Conservation (phyloP, 2,113 vertebrate species). For the Arvicanthis niloticus region DNA sequence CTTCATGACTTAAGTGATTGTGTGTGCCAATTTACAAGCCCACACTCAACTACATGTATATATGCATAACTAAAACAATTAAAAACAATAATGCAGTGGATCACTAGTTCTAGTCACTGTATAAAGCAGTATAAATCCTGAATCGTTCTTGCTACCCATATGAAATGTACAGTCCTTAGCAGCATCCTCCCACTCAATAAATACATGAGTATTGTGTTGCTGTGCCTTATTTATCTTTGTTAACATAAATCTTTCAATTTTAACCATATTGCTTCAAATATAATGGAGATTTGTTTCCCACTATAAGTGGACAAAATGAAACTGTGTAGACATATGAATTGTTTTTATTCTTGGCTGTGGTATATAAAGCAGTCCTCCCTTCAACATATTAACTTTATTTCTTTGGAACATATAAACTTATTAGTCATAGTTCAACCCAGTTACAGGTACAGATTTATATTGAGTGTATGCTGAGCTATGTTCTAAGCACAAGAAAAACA, state of each 20-base stretch:
- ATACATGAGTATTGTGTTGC: background rate
- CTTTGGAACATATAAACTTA: background rate
- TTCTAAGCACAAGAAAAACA: background rate
- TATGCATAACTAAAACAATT: background rate
- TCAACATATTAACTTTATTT: background rate
- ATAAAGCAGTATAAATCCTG: background rate
- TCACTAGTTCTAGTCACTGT: background rate
- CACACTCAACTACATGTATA: background rate
- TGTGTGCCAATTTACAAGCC: background rate
- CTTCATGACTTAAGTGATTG: background rate
- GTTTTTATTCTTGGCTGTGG: background rate
- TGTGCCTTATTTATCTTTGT: background rate
- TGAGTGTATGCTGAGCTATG: accelerated
- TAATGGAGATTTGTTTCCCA: background rate
- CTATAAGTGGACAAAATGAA: background rate
- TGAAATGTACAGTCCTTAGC: background rate
- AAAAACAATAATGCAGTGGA: background rate
- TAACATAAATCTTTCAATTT: background rate
- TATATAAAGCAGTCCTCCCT: background rate
- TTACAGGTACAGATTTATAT: background rate
- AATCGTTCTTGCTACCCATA: background rate
- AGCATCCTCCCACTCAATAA: no score
- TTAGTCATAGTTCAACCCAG: background rate
- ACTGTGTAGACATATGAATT: background rate
- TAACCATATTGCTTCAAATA: background rate